Evolutionary conservation across 2,113 vertebrate genomes (phyloP).

Genomic region (Oryzias curvinotus): DNA sequence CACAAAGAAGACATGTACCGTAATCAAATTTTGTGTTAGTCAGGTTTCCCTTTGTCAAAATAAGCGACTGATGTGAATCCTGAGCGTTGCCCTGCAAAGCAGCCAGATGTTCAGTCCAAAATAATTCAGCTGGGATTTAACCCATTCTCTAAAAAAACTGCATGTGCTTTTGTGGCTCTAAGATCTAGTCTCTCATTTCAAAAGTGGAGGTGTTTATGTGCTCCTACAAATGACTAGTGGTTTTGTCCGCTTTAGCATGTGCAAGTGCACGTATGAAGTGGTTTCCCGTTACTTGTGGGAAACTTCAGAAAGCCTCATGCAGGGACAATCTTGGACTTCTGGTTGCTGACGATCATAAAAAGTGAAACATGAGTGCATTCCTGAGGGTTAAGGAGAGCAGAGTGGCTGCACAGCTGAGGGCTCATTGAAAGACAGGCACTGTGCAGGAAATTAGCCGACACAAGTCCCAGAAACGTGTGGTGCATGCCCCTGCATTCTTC

Average conservation of each 20-base stretch:
- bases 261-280: slow-evolving; percentile 27
- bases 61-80: slow-evolving; percentile 32
- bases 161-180: slow-evolving; percentile 48
- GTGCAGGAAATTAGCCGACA: slow-evolving; percentile 40
- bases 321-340: slow-evolving; percentile 44
- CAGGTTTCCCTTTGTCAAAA: slow-evolving; percentile 49
- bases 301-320: slow-evolving; percentile 45
- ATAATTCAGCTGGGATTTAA: slow-evolving; percentile 64
- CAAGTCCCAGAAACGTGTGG: slow-evolving; percentile 12
- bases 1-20: no score
- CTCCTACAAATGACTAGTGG: slow-evolving; percentile 46
- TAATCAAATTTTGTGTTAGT: slow-evolving; percentile 2
- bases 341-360: slow-evolving; percentile 67
- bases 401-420: slow-evolving; percentile 68
- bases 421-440: slow-evolving; percentile 59
- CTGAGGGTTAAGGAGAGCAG: slow-evolving; percentile 48
- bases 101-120: slow-evolving; percentile 72
- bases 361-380: slow-evolving; percentile 79
- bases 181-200: slow-evolving; percentile 57
- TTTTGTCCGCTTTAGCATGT: slow-evolving; percentile 49
- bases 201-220: slow-evolving; percentile 49
- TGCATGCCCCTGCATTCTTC: slow-evolving; percentile 1
- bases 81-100: slow-evolving; percentile 35
- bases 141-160: slow-evolving; percentile 64
- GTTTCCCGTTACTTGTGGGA: slow-evolving; percentile 67